Evolutionary conservation across 2,797 vertebrate genomes (phyloP), one percentile per base, ranked within the genome.

Genomic region (Hyperoplus lanceolatus): DNA sequence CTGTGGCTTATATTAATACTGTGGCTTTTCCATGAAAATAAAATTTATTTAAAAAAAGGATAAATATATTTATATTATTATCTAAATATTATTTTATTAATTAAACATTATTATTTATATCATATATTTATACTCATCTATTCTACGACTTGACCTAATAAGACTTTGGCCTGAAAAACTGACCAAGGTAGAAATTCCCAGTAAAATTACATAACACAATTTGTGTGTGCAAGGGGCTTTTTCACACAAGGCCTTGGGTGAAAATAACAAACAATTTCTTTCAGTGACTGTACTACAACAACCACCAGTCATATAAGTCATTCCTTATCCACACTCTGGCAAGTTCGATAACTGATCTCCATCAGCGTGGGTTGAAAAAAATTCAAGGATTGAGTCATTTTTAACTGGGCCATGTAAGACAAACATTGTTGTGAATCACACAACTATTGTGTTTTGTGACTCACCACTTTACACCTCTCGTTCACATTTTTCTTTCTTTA

Each of bases 271-370:
- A 42, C 6, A 9, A 16, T 50, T 43, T 16, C 0, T 66, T 49
- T 39, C 1, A 61, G 36, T 14, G 36, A 55, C 16, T 48, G 39
- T 29, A 16, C 11, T 8, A 73, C 51, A 69, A 46, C 36, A 16
- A 49, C 38, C 29, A 38, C 3, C 12, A 41, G 10, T 73, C 59
- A 36, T 29, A 15, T 0, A 14, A 5, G 13, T 29, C 0, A 46
- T 21, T 48, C 41, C 18, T 51, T 57, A 67, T 41, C 67, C 38
- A 29, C 60, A 54, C 12, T 64, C 46, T 18, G 36, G 18, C 12
- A 15, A 48, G 48, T 75, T 59, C 43, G 50, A 43, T 38, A 53
- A 69, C 53, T 41, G 59, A 50, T 49, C 49, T 65, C 38, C 48
- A 38, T n/a, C 55, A 72, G 21, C 5, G 4, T 8, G 4, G 4